A percentile compares a stretch with the other conserved stretches of the same genome.
These are phyloP conservation scores for Phragmatobia fuliginosa DNA, from an alignment of 2,888 invertebrate genomes.

Conservation along the genomic window DNA sequence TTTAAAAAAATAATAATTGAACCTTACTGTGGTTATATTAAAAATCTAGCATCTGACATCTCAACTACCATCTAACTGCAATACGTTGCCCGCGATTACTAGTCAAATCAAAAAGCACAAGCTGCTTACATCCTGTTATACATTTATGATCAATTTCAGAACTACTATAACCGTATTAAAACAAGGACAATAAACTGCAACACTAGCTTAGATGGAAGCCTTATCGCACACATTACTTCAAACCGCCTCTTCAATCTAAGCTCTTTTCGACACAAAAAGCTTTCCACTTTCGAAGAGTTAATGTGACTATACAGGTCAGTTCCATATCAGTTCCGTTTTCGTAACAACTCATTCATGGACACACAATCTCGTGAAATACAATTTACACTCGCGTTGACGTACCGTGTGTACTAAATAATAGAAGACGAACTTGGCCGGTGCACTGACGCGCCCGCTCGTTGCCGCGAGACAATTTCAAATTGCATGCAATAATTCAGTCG, in stretches of 20 bases:
- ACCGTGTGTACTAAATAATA: conserved; percentile 57
- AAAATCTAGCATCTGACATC: background rate
- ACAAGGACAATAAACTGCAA: background rate
- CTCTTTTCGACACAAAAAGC: conserved; percentile 28
- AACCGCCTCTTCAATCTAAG: background rate
- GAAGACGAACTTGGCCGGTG: conserved; percentile 39
- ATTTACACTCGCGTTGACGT: conserved; percentile 59
- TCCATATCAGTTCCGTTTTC: conserved; percentile 34
- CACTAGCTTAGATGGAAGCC: background rate
- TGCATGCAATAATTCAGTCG: conserved; percentile 72
- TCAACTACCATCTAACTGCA: background rate
- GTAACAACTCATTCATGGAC: conserved; percentile 32
- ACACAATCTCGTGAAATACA: conserved; percentile 46
- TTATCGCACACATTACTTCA: background rate
- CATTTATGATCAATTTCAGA: background rate
- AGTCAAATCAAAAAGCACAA: background rate
- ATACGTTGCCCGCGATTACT: background rate
- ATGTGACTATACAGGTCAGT: conserved; percentile 24
- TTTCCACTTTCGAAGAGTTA: conserved; percentile 27
- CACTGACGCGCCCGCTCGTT: conserved; percentile 40
- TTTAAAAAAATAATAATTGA: background rate
- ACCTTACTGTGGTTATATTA: background rate
- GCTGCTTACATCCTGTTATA: background rate
- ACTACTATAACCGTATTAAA: background rate
- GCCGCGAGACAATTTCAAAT: conserved; percentile 79